phyloP scores from a whole-genome alignment of 2,797 vertebrate genomes.

The Malurus leucopterus region DNA sequence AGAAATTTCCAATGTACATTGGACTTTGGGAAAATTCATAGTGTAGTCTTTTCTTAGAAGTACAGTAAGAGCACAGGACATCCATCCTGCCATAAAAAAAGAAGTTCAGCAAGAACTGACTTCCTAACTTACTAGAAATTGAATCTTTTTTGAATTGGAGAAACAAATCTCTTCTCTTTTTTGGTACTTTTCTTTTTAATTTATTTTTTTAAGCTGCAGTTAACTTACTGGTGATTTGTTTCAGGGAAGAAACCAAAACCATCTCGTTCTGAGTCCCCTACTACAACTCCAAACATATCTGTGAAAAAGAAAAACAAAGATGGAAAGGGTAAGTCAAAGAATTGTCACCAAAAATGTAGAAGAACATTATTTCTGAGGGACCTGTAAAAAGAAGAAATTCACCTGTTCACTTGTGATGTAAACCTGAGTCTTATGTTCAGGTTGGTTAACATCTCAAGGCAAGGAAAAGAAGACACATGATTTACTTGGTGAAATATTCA shows the following conservation, averaged over 20 bases:
- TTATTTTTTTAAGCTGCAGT: background rate
- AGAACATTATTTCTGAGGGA: background rate
- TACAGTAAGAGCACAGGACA: background rate
- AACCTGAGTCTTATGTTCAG: background rate
- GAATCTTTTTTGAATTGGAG: background rate
- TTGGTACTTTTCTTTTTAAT: background rate
- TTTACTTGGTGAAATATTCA: background rate
- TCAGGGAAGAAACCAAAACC: conserved; percentile 86
- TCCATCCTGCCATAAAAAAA: background rate
- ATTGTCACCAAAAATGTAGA: background rate
- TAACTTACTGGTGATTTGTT: conserved; percentile 45
- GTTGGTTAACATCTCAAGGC: background rate
- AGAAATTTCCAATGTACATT: background rate
- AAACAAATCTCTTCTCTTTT: background rate
- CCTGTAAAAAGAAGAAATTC: background rate
- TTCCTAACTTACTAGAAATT: background rate
- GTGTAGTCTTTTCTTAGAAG: background rate
- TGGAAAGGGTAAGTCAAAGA: conserved; percentile 85
- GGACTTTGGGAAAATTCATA: background rate
- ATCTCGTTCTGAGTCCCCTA: conserved; percentile 85
- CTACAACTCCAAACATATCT: conserved; percentile 85
- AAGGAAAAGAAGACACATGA: background rate
- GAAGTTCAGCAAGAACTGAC: background rate
- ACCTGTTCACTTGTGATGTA: background rate
- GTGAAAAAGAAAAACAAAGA: conserved; percentile 92